Conservation (phyloP, 1,140 invertebrate genomes). For the Lineus longissimus region DNA sequence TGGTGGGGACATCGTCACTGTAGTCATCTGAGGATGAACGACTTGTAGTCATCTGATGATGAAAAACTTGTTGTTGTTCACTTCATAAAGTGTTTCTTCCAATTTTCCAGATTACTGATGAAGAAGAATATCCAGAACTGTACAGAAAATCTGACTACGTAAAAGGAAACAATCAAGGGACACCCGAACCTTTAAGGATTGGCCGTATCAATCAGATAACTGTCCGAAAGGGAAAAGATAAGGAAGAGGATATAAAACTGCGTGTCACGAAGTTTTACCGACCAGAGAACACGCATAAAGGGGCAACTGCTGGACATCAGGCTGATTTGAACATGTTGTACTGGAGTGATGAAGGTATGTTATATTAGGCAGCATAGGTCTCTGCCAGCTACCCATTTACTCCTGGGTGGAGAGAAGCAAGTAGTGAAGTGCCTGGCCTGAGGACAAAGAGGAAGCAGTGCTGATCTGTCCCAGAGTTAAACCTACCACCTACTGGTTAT, state of each 20-base stretch:
- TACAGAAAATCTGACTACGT: conserved; percentile 66
- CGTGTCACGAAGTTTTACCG: conserved; percentile 71
- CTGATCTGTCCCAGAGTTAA: too few species aligned
- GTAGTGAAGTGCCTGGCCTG: too few species aligned
- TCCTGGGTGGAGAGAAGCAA: too few species aligned
- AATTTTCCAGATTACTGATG: conserved; percentile 59
- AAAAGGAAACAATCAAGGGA: conserved; percentile 70
- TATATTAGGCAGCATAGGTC: background rate
- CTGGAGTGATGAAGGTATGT: conserved; percentile 69
- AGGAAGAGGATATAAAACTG: conserved; percentile 63
- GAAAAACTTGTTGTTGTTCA: too few species aligned
- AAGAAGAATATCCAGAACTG: conserved; percentile 71
- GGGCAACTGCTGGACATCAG: conserved; percentile 55
- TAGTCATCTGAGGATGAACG: too few species aligned
- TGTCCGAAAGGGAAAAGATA: conserved; percentile 47
- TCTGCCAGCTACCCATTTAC: conserved; percentile 1
- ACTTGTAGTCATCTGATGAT: too few species aligned
- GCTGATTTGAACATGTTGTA: conserved; percentile 72
- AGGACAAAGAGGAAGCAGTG: too few species aligned
- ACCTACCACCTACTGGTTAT: too few species aligned
- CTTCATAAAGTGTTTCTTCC: background rate
- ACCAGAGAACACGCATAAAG: conserved; percentile 71
- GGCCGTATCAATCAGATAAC: conserved; percentile 64
- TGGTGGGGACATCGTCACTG: too few species aligned
- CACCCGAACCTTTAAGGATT: conserved; percentile 73